Percentiles rank a stretch among this genome's conserved stretches.
Conservation (phyloP, 2,888 invertebrate species). For the Barypeithes pellucidus region DNA sequence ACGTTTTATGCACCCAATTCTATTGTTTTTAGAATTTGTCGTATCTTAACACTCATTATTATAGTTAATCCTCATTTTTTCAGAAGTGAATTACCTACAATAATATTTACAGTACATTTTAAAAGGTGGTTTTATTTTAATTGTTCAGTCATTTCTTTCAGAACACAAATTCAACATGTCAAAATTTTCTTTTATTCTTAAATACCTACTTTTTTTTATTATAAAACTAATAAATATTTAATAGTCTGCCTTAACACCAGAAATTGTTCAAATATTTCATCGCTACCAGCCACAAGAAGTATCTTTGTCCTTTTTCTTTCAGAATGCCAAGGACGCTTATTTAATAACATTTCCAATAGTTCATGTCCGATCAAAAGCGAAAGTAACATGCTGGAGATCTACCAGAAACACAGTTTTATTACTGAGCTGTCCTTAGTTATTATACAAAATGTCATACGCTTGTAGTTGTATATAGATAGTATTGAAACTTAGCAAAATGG, state of each 20-base stretch:
- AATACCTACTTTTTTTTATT: too few species aligned
- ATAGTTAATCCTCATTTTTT: slow-evolving; percentile 1
- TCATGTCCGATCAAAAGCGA: slow-evolving; percentile 34
- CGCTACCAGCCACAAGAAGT: slow-evolving; percentile 20
- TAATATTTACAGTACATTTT: background rate
- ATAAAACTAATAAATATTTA: slow-evolving; percentile 18
- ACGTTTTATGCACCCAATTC: background rate
- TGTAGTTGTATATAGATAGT: background rate
- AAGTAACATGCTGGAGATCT: slow-evolving; percentile 30
- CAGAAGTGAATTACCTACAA: background rate
- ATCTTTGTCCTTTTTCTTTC: slow-evolving; percentile 28
- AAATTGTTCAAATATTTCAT: slow-evolving; percentile 9
- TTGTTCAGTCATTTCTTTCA: background rate
- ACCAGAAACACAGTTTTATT: slow-evolving; percentile 20
- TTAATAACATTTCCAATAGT: slow-evolving; percentile 41
- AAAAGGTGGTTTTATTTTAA: background rate
- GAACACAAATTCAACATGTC: too few species aligned
- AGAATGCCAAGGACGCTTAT: slow-evolving; percentile 47
- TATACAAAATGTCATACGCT: slow-evolving; percentile 9
- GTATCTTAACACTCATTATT: background rate
- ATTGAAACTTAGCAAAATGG: too few species aligned
- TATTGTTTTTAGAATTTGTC: background rate
- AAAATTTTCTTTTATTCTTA: background rate
- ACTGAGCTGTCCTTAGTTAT: background rate
- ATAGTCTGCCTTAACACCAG: slow-evolving; percentile 19